Base-by-base conservation (phyloP, 2,797 vertebrate species). In the Selene dorsalis region DNA sequence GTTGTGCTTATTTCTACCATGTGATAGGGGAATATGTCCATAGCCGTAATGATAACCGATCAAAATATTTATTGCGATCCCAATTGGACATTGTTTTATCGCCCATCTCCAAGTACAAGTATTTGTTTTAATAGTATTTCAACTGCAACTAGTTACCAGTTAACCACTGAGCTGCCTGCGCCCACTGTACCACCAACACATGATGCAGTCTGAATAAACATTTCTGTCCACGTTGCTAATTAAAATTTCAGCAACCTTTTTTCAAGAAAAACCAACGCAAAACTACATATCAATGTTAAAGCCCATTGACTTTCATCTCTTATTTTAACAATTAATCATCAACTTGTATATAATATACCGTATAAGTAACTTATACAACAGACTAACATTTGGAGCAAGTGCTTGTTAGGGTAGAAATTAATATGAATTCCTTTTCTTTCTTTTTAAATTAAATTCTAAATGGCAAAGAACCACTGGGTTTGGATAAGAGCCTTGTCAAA, bases 131-230 rank as follows among this genome's bases (percentile, higher is more conserved):
- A 26, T 53, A 63, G 35, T 11, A 52, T 66, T 78, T 65, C 17
- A 55, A 66, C 48, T 59, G 55, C 70, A 77, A 65, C 30, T 59
- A 56, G 39, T 53, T 48, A 67, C 72, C 47, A 62, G 57, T 45
- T 55, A 28, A 45, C 32, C 64, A 65, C 67, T 55, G 63, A 73
- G 61, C 58, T 30, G 57, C 41, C 56, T 32, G 66, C 64, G 83
- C 41, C 74, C 47, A 83, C 50, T 39, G 70, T 53, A 67, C 35
- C 56, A 53, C 53, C 67, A 75, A 59, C 65, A 53, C 60, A 73
- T 22, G 41, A 26, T 61, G 65, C 3, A 52, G 77, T 72, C 60
- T 61, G 48, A 80, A 70, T 66, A 83, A 79, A 83, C 77, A 69
- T 20, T 55, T 78, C 52, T 32, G 69, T 59, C 55, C 69, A 47